phyloP scores from a whole-genome alignment of 2,888 invertebrate genomes.

The Lymantria monacha region DNA sequence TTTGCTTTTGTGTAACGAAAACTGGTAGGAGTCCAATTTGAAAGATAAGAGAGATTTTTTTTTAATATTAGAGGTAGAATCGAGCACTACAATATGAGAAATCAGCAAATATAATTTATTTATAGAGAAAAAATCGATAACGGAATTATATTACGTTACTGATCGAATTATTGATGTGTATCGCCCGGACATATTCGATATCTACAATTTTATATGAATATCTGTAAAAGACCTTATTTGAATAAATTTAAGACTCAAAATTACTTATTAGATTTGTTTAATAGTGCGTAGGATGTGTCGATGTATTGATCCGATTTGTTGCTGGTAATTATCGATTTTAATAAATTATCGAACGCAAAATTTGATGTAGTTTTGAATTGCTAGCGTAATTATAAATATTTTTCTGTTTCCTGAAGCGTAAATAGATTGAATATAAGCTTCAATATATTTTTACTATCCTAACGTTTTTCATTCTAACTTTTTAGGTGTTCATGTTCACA shows the following conservation, averaged over 20 bases:
- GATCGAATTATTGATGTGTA: slow-evolving; percentile 72
- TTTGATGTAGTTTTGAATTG: slow-evolving; percentile 1
- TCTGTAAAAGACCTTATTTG: slow-evolving; percentile 14
- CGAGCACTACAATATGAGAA: background rate
- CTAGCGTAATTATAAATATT: too few relatives aligned
- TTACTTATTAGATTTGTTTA: slow-evolving; percentile 13
- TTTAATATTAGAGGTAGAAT: background rate
- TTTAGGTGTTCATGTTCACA: too few relatives aligned
- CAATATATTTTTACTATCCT: too few relatives aligned
- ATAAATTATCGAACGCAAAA: slow-evolving; percentile 30
- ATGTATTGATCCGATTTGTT: slow-evolving; percentile 52
- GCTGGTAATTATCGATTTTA: slow-evolving; percentile 49
- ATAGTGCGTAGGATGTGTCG: slow-evolving; percentile 45
- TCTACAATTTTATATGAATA: slow-evolving; percentile 21
- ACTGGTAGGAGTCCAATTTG: too few relatives aligned
- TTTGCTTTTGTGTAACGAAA: too few relatives aligned
- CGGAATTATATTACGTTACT: slow-evolving; percentile 25
- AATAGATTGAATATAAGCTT: too few relatives aligned
- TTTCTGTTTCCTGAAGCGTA: too few relatives aligned
- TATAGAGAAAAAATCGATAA: background rate
- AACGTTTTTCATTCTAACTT: too few relatives aligned
- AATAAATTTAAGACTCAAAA: slow-evolving; percentile 25
- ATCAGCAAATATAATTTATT: too few relatives aligned
- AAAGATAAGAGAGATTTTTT: too few relatives aligned
- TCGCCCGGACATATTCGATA: slow-evolving; percentile 64